Conservation (phyloP, 2,113 vertebrate genomes). For the Stercorarius parasiticus region DNA sequence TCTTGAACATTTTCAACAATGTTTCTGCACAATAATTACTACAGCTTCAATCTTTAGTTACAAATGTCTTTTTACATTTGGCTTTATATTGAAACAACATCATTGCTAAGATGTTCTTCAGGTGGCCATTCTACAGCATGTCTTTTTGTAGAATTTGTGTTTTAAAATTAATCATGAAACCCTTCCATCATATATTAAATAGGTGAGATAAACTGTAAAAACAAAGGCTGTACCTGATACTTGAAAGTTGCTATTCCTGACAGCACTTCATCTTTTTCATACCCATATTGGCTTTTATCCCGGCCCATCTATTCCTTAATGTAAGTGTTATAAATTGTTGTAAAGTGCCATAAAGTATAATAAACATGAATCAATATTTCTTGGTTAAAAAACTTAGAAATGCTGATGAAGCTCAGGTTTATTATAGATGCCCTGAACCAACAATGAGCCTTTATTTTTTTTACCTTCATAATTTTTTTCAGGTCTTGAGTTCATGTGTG, state of each 20-base stretch:
- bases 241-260: conserved; percentile 72
- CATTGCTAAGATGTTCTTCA: neutral
- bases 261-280: conserved; percentile 75
- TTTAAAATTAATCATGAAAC: conserved; percentile 36
- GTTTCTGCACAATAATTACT: neutral
- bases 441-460: conserved; percentile 54
- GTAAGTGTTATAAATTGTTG: conserved; percentile 81
- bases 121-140: neutral
- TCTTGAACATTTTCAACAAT: neutral
- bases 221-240: conserved; percentile 59
- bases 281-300: conserved; percentile 75
- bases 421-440: conserved; percentile 60
- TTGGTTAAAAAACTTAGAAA: conserved; percentile 79
- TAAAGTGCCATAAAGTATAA: conserved; percentile 78
- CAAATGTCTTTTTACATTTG: neutral
- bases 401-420: conserved; percentile 74
- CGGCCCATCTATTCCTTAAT: conserved; percentile 79
- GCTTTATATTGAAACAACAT: neutral
- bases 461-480: conserved; percentile 16
- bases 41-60: neutral
- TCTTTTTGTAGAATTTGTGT: neutral
- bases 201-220: conserved; percentile 63
- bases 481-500: neutral
- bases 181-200: conserved; percentile 36
- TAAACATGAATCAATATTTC: conserved; percentile 82